phyloP scores from a whole-genome alignment of 2,113 vertebrate genomes.

The Seriola rivoliana region DNA sequence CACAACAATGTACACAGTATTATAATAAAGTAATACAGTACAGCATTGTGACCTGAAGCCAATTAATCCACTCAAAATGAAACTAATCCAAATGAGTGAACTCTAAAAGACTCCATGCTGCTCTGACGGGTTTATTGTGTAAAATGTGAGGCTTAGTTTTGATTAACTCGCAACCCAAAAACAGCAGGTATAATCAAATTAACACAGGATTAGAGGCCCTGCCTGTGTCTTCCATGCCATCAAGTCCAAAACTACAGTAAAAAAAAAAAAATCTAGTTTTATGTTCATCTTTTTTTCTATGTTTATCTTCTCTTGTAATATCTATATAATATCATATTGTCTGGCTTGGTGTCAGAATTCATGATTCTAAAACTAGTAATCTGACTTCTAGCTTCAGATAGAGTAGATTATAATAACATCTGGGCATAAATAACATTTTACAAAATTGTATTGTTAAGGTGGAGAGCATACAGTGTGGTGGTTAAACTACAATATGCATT shows the following conservation, averaged over 20 bases:
- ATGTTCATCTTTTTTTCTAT: too few relatives aligned
- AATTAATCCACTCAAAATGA: conserved; percentile 8
- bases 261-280: too few relatives aligned
- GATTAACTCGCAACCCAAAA: conserved; percentile 16
- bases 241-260: not conserved
- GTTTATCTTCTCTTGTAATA: too few relatives aligned
- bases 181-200: conserved; percentile 25
- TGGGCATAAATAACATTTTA: not conserved
- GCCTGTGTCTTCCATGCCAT: not conserved
- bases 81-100: not conserved
- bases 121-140: not conserved
- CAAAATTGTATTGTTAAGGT: not conserved
- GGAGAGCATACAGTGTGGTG: not conserved
- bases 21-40: not conserved
- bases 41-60: not conserved
- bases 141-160: not conserved
- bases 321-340: not conserved
- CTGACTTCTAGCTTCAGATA: not conserved
- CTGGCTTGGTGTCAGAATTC: too few relatives aligned
- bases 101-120: not conserved
- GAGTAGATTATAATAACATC: not conserved
- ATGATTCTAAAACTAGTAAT: too few relatives aligned
- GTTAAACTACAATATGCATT: conserved; percentile 4
- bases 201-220: conserved; percentile 24
- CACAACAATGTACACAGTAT: not conserved